Evolutionary conservation across 2,888 invertebrate genomes (phyloP).

Genomic region (Cyaniris semiargus): DNA sequence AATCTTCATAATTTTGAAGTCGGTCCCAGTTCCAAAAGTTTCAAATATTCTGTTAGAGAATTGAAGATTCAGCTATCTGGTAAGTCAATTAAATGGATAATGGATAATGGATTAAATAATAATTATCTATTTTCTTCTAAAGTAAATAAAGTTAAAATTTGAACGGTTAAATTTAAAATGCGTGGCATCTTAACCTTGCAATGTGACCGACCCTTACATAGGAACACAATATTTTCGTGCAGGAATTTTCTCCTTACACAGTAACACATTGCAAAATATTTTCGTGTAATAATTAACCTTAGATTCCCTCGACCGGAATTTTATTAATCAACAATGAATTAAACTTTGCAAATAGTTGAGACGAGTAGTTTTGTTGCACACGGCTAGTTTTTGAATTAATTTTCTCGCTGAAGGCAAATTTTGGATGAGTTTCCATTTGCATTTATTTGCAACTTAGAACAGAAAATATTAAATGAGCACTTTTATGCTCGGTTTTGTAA

Average conservation of each 20-base stretch:
- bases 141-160: no score
- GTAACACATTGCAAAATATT: neutral
- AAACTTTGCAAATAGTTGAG: slow-evolving; percentile 24
- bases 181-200: no score
- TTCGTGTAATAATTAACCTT: neutral
- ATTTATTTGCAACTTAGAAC: slow-evolving; percentile 31
- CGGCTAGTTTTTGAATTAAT: slow-evolving; percentile 32
- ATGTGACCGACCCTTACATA: no score
- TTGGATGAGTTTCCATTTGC: slow-evolving; percentile 29
- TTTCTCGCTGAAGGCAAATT: slow-evolving; percentile 26
- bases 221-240: no score
- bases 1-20: no score
- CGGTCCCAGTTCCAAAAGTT: no score
- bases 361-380: slow-evolving; percentile 25
- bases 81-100: no score
- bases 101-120: no score
- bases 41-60: no score
- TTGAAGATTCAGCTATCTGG: no score
- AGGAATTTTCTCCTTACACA: neutral
- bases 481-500: slow-evolving; percentile 1
- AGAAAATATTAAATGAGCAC: slow-evolving; percentile 26
- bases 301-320: neutral
- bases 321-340: slow-evolving; percentile 23
- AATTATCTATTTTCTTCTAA: no score
- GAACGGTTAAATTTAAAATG: no score